These are phyloP conservation scores for Trichopoda pennipes DNA, from an alignment of 2,888 invertebrate species.

Conservation along the genomic window DNA sequence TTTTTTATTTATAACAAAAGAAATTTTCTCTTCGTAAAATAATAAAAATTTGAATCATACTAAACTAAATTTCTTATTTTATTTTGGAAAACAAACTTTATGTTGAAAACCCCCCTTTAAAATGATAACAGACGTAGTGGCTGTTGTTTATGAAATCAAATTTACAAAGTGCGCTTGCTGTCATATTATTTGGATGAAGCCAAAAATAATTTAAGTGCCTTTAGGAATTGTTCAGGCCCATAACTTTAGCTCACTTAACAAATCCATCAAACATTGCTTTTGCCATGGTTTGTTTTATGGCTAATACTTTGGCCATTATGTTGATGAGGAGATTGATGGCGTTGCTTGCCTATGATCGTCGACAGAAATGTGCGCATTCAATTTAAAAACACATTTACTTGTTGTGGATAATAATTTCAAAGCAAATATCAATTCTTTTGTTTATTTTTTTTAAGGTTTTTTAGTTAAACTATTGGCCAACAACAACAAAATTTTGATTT, in stretches of 20 bases:
- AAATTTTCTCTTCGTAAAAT: no score
- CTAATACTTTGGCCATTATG: background rate
- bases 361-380: constrained; percentile 72
- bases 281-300: background rate
- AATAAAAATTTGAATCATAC: no score
- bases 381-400: constrained; percentile 72
- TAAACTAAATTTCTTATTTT: no score
- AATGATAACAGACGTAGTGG: constrained; percentile 20
- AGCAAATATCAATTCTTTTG: constrained; percentile 64
- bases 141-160: constrained; percentile 18
- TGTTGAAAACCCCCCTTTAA: no score
- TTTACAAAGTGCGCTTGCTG: constrained; percentile 43
- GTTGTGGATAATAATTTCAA: constrained; percentile 70
- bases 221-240: constrained; percentile 24
- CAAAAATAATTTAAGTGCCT: no score
- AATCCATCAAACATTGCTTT: constrained; percentile 8
- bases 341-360: constrained; percentile 58
- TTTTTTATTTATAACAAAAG: no score
- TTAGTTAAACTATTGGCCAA: constrained; percentile 23
- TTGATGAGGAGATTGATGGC: constrained; percentile 11
- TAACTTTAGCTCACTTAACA: background rate
- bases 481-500: constrained; percentile 22
- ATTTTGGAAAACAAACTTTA: no score
- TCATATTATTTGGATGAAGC: constrained; percentile 39
- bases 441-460: constrained; percentile 30